Base-by-base conservation (phyloP, 1,140 invertebrate genomes). In the Heliconius himera region DNA sequence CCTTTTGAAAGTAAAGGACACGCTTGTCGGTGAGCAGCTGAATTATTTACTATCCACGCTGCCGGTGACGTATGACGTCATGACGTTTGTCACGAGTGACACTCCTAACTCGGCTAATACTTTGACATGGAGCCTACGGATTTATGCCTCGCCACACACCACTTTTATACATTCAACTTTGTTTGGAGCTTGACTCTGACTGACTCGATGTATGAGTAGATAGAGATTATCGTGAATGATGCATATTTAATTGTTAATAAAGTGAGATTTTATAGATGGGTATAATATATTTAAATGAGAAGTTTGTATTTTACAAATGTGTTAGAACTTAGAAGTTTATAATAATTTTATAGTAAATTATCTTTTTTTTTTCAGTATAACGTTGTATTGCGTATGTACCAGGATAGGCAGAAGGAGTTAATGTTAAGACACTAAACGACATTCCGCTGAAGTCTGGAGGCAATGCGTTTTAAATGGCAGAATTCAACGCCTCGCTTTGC, bases 31-130 rank as follows among this genome's bases (percentile, higher is more conserved):
- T 79, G 76, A 78, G 75, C 60, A 80, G 70, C 56, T 90, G 89
- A 89, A 90, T 91, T 87, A 91, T 91, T 91, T 85, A 91, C 81
- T 73, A 82, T 66, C 18, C 78, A 76, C 83, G 82, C 80, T 79
- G 77, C 70, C 56, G 46, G 81, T 85, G 82, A 85, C 77, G 87
- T 83, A 83, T 46, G 41, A 46, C 41, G 41, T 86, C 80, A 83
- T 78, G 73, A 84, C 73, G 73, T 77, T 76, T 80, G 82, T 78
- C 33, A 54, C 20, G 60, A 56, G 73, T 79, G 70, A 80, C 71
- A 73, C 73, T 77, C 70, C 49, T 72, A 71, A 77, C 76, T 77
- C 76, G 66, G 38, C 66, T 77, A 83, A 81, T 84, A 77, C 70
- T 77, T 77, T 77, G 76, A 71, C 70, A 71, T 33, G 51, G 49